A percentile compares a stretch with the other conserved stretches of the same genome.
phyloP scores from a whole-genome alignment of 2,888 invertebrate genomes.

The Tachystola acroxantha region DNA sequence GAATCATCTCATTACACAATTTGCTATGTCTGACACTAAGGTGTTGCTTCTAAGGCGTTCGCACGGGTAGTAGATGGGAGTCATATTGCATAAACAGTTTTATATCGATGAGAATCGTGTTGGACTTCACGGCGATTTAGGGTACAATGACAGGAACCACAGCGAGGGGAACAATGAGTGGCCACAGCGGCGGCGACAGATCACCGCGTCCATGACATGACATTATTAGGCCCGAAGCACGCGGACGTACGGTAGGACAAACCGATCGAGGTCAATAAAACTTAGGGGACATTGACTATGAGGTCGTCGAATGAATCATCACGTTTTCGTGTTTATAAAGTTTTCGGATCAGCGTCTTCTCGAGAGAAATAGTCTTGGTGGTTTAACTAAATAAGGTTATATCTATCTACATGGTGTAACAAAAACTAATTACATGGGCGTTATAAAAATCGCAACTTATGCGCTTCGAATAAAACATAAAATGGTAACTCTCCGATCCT shows the following conservation, averaged over 20 bases:
- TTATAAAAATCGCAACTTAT: too few species aligned
- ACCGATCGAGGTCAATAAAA: conserved; percentile 57
- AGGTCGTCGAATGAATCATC: conserved; percentile 8
- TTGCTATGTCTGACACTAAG: conserved; percentile 9
- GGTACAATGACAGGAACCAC: conserved; percentile 74
- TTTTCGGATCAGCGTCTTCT: not conserved
- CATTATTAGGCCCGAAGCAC: conserved; percentile 41
- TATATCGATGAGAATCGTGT: conserved; percentile 61
- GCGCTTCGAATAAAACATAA: too few species aligned
- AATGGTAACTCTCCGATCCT: too few species aligned
- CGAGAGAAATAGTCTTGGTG: too few species aligned
- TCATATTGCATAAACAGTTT: conserved; percentile 52
- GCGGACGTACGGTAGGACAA: conserved; percentile 31
- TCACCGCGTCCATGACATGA: conserved; percentile 62
- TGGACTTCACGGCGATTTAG: conserved; percentile 66
- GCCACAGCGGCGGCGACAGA: conserved; percentile 29
- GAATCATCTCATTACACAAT: conserved; percentile 54
- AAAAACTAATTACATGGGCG: too few species aligned
- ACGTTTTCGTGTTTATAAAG: not conserved
- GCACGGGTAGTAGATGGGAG: conserved; percentile 45
- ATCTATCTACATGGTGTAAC: too few species aligned
- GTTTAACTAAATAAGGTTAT: too few species aligned
- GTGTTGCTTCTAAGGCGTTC: conserved; percentile 34
- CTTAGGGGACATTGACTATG: conserved; percentile 41
- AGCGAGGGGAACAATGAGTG: conserved; percentile 57